phyloP scores from a whole-genome alignment of 2,113 vertebrate species.

The Ptyas mucosa region DNA sequence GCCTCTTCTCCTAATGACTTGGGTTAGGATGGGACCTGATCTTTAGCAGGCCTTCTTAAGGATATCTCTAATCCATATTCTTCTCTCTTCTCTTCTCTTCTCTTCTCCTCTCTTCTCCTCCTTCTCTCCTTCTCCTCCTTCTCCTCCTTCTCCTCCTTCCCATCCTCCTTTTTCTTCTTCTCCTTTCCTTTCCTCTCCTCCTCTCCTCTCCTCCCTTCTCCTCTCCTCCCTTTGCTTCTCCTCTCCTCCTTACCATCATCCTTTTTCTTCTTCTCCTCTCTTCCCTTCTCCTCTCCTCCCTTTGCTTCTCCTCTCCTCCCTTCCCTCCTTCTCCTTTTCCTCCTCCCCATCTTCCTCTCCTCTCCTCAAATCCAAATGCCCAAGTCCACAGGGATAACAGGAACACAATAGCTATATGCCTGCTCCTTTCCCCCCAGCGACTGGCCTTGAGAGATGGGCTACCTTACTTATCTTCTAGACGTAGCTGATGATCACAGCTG shows the following conservation, averaged over 20 bases:
- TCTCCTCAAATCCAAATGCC: not conserved
- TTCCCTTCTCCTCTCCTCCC: too few relatives aligned
- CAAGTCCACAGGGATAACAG: not conserved
- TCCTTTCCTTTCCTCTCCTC: not conserved
- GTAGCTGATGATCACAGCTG: not conserved
- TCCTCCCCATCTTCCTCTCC: too few relatives aligned
- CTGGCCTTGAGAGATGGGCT: not conserved
- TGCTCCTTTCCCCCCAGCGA: not conserved
- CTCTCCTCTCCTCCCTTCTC: too few relatives aligned
- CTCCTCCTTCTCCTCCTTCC: too few relatives aligned
- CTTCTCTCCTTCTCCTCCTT: too few relatives aligned
- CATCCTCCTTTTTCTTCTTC: too few relatives aligned
- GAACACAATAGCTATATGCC: not conserved
- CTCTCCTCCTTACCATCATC: too few relatives aligned
- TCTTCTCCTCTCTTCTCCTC: not conserved
- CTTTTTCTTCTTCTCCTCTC: too few relatives aligned
- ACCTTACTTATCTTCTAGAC: not conserved
- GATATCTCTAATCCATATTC: not conserved
- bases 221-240: rapidly evolving
- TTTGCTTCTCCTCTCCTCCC: not conserved
- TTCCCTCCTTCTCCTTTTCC: too few relatives aligned
- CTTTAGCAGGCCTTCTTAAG: not conserved
- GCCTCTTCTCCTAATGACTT: not conserved
- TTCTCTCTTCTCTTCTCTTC: rapidly evolving
- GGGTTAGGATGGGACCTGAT: not conserved